phyloP scores from a whole-genome alignment of 2,113 vertebrate species.

The Conger conger region DNA sequence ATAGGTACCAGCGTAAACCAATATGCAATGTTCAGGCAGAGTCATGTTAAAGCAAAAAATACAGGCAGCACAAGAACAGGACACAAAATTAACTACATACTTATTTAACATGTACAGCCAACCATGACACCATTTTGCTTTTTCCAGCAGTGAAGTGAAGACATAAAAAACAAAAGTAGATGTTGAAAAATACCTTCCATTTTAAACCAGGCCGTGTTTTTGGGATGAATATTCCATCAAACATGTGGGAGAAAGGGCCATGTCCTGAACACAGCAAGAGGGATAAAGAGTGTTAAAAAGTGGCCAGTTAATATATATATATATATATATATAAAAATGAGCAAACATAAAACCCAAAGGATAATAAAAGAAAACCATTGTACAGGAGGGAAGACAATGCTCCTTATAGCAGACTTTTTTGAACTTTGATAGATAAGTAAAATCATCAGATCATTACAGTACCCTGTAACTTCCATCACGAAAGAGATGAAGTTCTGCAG shows the following conservation, averaged over 20 bases:
- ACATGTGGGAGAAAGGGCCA: conserved; percentile 96
- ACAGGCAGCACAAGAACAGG: not conserved
- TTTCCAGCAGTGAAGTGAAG: no score
- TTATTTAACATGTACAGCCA: not conserved
- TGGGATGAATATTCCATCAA: conserved; percentile 89
- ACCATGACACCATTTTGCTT: not conserved
- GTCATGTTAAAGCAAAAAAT: not conserved
- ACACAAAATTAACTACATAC: not conserved
- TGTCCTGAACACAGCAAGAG: conserved; percentile 78
- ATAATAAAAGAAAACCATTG: not conserved
- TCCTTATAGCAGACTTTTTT: no score
- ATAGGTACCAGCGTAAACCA: not conserved
- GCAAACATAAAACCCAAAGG: not conserved
- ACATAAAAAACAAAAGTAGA: conserved; percentile 3
- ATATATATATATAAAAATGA: no score
- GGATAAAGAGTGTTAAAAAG: not conserved
- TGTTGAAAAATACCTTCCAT: conserved; percentile 77
- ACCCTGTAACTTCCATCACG: not conserved
- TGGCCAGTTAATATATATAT: not conserved
- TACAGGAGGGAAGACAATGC: no score
- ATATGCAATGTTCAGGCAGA: not conserved
- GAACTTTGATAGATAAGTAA: no score
- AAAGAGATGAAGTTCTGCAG: not conserved
- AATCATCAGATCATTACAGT: no score
- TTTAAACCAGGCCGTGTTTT: conserved; percentile 63